A percentile compares a stretch with the other conserved stretches of the same genome.
Evolutionary conservation across 2,888 invertebrate genomes (phyloP).

Genomic region (Lasioglossum calceatum): DNA sequence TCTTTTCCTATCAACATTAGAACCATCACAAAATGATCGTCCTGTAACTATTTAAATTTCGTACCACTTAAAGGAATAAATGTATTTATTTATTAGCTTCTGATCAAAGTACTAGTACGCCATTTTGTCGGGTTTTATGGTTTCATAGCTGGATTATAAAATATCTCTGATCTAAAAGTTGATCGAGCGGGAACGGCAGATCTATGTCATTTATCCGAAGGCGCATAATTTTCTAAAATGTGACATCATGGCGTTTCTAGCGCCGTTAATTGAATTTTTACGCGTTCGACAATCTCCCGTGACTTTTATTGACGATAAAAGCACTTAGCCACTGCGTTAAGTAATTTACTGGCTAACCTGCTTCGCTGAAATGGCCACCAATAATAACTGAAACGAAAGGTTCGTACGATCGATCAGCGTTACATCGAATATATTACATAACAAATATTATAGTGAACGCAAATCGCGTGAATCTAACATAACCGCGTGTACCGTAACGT

Average conservation of each 20-base stretch:
- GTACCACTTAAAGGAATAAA: not conserved
- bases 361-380: not conserved
- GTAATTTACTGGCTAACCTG: slow-evolving; percentile 1
- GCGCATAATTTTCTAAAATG: too few relatives aligned
- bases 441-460: not conserved
- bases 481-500: not conserved
- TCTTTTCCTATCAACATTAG: not conserved
- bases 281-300: not conserved
- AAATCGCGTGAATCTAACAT: not conserved
- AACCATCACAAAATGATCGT: not conserved
- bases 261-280: not conserved
- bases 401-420: not conserved
- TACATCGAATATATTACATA: not conserved
- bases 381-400: not conserved
- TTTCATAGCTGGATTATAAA: not conserved
- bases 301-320: not conserved
- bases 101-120: too few relatives aligned
- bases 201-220: not conserved
- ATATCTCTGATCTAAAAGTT: not conserved
- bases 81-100: not conserved
- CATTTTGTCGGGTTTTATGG: too few relatives aligned
- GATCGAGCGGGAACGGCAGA: not conserved
- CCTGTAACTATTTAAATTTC: not conserved
- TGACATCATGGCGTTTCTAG: not conserved
- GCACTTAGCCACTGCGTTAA: too few relatives aligned